Evolutionary conservation across 2,888 invertebrate species (phyloP).

Genomic region (Hololepta plana): DNA sequence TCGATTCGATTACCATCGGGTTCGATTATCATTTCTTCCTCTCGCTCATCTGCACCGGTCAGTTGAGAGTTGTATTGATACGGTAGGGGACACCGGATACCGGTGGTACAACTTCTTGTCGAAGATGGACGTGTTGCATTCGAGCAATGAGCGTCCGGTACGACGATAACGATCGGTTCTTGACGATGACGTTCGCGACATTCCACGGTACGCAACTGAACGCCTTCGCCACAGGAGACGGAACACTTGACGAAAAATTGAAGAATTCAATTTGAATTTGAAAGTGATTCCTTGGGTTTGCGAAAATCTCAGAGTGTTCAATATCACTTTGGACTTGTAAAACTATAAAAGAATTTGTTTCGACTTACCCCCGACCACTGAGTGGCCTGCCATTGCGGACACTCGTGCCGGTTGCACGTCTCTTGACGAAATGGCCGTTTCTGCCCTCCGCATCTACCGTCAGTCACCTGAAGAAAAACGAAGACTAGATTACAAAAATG

Average conservation of each 20-base stretch:
- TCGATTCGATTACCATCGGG: slow-evolving; percentile 3
- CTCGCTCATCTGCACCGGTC: slow-evolving; percentile 4
- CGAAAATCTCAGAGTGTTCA: background rate
- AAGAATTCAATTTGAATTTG: slow-evolving; percentile 3
- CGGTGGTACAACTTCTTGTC: slow-evolving; percentile 55
- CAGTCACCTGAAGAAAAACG: slow-evolving; percentile 38
- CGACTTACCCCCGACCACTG: slow-evolving; percentile 87
- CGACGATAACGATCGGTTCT: slow-evolving; percentile 33
- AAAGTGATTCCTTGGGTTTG: background rate
- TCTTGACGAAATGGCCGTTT: slow-evolving; percentile 69
- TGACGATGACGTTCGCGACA: slow-evolving; percentile 53
- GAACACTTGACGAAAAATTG: slow-evolving; percentile 52
- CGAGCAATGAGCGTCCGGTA: slow-evolving; percentile 55
- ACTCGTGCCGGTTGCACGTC: slow-evolving; percentile 67
- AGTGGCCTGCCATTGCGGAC: slow-evolving; percentile 74
- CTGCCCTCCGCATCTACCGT: slow-evolving; percentile 58
- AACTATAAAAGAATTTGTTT: slow-evolving; percentile 1
- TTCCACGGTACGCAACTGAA: slow-evolving; percentile 64
- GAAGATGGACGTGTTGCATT: no score
- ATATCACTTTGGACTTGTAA: background rate
- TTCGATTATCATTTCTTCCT: background rate
- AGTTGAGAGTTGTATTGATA: slow-evolving; percentile 8
- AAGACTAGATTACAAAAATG: slow-evolving; percentile 3
- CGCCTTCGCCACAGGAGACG: slow-evolving; percentile 79
- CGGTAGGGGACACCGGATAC: slow-evolving; percentile 44